These are phyloP conservation scores for Equus quagga DNA, from an alignment of 2,113 vertebrate genomes.

Conservation along the genomic window DNA sequence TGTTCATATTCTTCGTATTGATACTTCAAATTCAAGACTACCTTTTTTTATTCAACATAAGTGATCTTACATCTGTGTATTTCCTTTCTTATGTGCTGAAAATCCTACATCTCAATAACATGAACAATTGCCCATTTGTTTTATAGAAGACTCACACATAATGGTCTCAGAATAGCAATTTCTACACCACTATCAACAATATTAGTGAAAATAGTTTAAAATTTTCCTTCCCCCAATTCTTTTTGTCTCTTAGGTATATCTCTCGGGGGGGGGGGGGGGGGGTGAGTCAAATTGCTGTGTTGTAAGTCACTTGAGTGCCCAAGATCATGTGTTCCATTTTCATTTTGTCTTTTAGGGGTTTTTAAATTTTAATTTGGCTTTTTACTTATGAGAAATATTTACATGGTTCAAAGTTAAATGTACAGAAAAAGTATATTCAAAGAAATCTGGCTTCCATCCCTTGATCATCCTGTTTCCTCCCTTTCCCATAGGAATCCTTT, in stretches of 20 bases:
- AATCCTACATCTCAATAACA: background rate
- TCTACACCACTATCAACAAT: background rate
- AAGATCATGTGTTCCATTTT: slow-evolving; percentile 28
- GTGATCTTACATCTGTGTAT: background rate
- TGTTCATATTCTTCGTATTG: background rate
- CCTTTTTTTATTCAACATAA: background rate
- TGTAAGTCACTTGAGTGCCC: background rate
- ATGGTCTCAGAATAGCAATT: background rate
- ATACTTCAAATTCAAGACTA: background rate
- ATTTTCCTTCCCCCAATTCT: background rate
- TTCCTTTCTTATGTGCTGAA: background rate
- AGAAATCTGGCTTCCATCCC: background rate
- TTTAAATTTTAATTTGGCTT: background rate
- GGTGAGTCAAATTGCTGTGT: background rate
- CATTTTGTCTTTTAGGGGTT: background rate
- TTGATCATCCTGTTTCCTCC: background rate
- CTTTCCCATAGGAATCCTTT: background rate
- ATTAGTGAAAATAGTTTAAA: background rate
- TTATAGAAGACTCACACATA: background rate
- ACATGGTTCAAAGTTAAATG: slow-evolving; percentile 9
- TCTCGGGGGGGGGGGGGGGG: background rate
- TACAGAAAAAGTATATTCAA: background rate
- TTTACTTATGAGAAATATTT: slow-evolving; percentile 30
- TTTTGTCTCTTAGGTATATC: background rate
- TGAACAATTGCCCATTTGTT: background rate